phyloP scores from a whole-genome alignment of 2,797 vertebrate species.

The Podargus strigoides region DNA sequence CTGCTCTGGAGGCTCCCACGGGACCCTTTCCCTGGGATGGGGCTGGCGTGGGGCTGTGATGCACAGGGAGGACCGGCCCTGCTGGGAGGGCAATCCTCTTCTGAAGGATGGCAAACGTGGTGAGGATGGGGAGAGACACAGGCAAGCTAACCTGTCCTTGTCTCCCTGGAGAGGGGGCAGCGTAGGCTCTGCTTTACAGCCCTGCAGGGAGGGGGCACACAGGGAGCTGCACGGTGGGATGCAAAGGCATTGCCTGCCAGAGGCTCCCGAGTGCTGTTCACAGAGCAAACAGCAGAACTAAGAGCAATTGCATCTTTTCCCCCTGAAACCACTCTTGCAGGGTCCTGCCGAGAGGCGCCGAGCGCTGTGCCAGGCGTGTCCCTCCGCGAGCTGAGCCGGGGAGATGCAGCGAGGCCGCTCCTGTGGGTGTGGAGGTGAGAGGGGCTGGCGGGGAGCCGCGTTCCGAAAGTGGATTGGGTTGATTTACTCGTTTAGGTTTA shows the following conservation, averaged over 20 bases:
- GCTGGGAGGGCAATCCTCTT: background rate
- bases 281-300: background rate
- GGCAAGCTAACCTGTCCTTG: background rate
- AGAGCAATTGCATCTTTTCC: rapidly evolving
- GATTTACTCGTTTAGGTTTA: background rate
- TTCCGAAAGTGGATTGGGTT: rapidly evolving
- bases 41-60: background rate
- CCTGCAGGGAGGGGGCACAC: background rate
- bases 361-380: rapidly evolving
- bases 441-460: background rate
- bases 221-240: background rate
- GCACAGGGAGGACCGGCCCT: background rate
- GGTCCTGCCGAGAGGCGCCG: rapidly evolving
- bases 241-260: background rate
- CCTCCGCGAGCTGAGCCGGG: background rate
- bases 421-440: background rate
- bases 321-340: background rate
- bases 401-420: background rate
- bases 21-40: rapidly evolving
- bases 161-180: background rate
- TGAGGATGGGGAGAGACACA: background rate
- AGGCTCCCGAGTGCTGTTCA: background rate
- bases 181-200: background rate
- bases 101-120: background rate
- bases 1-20: background rate